Percentiles rank a stretch among this genome's conserved stretches.
Evolutionary conservation across 2,888 invertebrate genomes (phyloP).

Genomic region (Tinea pellionella): DNA sequence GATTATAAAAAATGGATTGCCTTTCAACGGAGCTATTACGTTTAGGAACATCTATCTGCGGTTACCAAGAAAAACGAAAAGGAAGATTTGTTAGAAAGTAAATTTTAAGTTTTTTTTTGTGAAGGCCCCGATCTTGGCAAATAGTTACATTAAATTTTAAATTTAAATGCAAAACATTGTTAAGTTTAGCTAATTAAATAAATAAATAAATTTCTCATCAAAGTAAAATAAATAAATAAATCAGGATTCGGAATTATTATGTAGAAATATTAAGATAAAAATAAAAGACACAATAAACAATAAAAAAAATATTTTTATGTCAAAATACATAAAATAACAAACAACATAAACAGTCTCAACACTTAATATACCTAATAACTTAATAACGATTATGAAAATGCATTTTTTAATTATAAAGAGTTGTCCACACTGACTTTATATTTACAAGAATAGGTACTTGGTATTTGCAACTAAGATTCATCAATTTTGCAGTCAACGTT

Average conservation of each 20-base stretch:
- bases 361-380: not conserved
- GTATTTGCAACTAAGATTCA: not conserved
- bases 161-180: no score
- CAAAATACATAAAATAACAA: slow-evolving; percentile 3
- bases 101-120: not conserved
- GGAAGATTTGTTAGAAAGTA: slow-evolving; percentile 4
- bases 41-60: slow-evolving; percentile 9
- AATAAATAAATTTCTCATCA: no score
- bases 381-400: not conserved
- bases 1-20: not conserved
- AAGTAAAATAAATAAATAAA: no score
- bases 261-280: not conserved
- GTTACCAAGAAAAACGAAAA: not conserved
- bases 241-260: no score
- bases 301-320: not conserved
- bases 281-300: slow-evolving; percentile 1
- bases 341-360: not conserved
- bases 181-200: no score
- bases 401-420: not conserved
- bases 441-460: not conserved
- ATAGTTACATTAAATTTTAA: not conserved
- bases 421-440: not conserved
- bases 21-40: slow-evolving; percentile 5
- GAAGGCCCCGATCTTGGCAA: not conserved
- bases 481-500: no score